Conservation (phyloP, 2,888 invertebrate genomes). For the Physocephala rufipes region DNA sequence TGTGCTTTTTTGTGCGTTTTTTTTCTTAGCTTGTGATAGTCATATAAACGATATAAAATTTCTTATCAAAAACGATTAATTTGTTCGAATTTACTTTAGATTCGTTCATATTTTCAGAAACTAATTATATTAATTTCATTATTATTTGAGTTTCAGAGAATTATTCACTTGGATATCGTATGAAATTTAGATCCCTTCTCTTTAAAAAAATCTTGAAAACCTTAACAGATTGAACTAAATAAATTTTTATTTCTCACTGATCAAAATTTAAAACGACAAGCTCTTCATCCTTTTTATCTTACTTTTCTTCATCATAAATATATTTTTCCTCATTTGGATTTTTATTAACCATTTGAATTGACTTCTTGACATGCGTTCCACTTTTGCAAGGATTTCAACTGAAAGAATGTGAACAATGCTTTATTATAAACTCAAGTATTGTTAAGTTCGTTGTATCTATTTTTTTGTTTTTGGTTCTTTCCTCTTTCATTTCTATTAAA, state of each 20-base stretch:
- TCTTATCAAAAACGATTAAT: too few relatives aligned
- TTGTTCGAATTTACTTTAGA: too few relatives aligned
- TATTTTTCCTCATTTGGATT: not conserved
- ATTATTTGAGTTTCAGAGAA: too few relatives aligned
- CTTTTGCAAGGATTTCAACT: constrained; percentile 21
- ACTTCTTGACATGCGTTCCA: constrained; percentile 29
- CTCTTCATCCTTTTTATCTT: not conserved
- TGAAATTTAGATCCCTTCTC: not conserved
- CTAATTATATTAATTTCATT: too few relatives aligned
- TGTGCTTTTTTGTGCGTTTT: not conserved
- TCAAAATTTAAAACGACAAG: not conserved
- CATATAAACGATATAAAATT: too few relatives aligned
- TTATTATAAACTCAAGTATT: constrained; percentile 37
- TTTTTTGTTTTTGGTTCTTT: constrained; percentile 1
- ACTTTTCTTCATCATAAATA: not conserved
- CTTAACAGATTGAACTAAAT: not conserved
- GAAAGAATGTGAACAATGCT: constrained; percentile 34
- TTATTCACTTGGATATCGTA: too few relatives aligned
- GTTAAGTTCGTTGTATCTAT: constrained; percentile 5
- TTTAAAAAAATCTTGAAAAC: not conserved
- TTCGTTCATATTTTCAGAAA: too few relatives aligned
- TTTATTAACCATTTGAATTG: constrained; percentile 32
- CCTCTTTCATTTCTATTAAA: not conserved
- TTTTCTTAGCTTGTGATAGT: too few relatives aligned
- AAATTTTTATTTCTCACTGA: not conserved